These are phyloP conservation scores for Artibeus lituratus DNA, from an alignment of 2,797 vertebrate genomes.

Conservation along the genomic window DNA sequence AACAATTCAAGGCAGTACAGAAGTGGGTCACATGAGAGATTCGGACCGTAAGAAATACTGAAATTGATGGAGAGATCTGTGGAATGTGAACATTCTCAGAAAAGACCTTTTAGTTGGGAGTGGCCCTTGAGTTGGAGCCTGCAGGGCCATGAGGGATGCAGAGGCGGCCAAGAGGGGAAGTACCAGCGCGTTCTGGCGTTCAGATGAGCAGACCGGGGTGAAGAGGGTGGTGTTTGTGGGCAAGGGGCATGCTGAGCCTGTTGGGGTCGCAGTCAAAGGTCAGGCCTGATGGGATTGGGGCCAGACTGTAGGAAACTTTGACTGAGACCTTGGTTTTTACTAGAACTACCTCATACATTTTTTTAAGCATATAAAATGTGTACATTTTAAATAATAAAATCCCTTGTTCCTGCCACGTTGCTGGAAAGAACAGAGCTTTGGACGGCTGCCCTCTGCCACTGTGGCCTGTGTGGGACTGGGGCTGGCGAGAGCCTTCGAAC, in stretches of 20 bases:
- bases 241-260: background rate
- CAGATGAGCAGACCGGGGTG: background rate
- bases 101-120: background rate
- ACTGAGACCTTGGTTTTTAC: background rate
- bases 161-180: background rate
- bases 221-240: background rate
- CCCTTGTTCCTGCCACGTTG: background rate
- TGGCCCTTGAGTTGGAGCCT: background rate
- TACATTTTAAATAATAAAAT: background rate
- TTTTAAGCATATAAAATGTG: background rate
- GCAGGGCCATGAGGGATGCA: background rate
- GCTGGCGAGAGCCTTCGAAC: background rate
- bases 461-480: background rate
- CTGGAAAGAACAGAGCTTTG: background rate
- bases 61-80: background rate
- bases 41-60: background rate
- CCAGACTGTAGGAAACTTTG: background rate
- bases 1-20: background rate
- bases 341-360: background rate
- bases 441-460: background rate
- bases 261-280: background rate
- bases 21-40: background rate
- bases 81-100: background rate
- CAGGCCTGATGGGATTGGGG: background rate
- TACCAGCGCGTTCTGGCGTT: fast-evolving